These are phyloP conservation scores for Scaptodrosophila latifasciaeformis DNA, from an alignment of 2,888 invertebrate species.

Conservation along the genomic window DNA sequence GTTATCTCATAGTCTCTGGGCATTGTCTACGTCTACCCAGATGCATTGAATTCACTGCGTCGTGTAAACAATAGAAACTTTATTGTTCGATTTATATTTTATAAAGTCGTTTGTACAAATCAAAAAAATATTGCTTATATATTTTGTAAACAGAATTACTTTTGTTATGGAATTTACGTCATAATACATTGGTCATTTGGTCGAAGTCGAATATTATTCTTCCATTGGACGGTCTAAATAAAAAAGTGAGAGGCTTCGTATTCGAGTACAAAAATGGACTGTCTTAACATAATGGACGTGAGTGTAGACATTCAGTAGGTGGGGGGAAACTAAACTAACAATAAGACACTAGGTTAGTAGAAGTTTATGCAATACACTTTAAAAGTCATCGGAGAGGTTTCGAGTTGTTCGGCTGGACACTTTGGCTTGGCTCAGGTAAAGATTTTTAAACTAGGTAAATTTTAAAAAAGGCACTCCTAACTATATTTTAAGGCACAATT, in stretches of 20 bases:
- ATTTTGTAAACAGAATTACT: too few relatives aligned
- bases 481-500: conserved; percentile 58
- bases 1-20: too few relatives aligned
- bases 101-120: conserved; percentile 12
- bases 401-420: conserved; percentile 9
- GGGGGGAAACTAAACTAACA: conserved; percentile 34
- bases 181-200: too few relatives aligned
- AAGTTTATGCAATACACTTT: conserved; percentile 62
- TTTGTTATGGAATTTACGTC: too few relatives aligned
- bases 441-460: conserved; percentile 31
- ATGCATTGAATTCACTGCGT: conserved; percentile 14
- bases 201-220: too few relatives aligned
- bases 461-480: conserved; percentile 44
- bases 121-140: conserved; percentile 9
- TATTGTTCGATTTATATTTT: conserved; percentile 1
- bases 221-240: background rate
- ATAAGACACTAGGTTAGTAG: conserved; percentile 46
- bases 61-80: conserved; percentile 21
- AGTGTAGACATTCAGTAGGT: conserved; percentile 9
- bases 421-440: conserved; percentile 22
- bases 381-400: conserved; percentile 8
- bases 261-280: conserved; percentile 17
- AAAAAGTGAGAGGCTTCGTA: background rate
- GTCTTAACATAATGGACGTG: conserved; percentile 39
- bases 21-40: conserved; percentile 9